Percentiles rank a stretch among this genome's conserved stretches.
Evolutionary conservation across 23 tunicate species (phyloP).

Genomic region (Trididemnum nubilum): DNA sequence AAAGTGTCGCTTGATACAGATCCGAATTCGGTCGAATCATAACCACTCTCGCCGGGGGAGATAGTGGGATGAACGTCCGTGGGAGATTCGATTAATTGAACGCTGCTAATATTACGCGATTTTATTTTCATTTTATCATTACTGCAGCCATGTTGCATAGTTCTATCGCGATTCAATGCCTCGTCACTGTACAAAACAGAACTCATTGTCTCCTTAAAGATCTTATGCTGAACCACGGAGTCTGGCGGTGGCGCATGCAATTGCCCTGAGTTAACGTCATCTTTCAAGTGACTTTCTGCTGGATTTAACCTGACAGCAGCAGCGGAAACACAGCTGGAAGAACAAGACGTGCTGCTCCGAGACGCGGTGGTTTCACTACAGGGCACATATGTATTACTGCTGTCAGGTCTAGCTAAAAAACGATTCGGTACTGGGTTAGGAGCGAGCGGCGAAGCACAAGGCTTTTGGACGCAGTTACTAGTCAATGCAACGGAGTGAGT

Average conservation of each 20-base stretch:
- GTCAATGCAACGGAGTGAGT: slow-evolving; percentile 26
- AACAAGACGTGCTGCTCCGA: not conserved
- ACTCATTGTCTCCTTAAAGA: slow-evolving; percentile 53
- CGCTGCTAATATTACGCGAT: not conserved
- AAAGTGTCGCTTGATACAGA: slow-evolving; percentile 28
- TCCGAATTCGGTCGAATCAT: slow-evolving; percentile 72
- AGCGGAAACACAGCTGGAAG: slow-evolving; percentile 3
- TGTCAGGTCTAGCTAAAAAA: slow-evolving; percentile 93
- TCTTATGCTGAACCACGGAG: not conserved
- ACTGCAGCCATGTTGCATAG: not conserved
- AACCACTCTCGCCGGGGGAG: slow-evolving; percentile 90
- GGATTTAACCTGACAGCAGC: slow-evolving; percentile 73
- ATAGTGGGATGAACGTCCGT: slow-evolving; percentile 68
- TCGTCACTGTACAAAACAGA: slow-evolving; percentile 44
- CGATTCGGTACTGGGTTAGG: slow-evolving; percentile 28
- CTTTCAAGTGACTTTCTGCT: not conserved
- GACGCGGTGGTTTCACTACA: slow-evolving; percentile 7
- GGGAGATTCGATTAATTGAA: slow-evolving; percentile 15
- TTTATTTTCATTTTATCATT: not conserved
- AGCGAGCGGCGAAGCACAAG: slow-evolving; percentile 3
- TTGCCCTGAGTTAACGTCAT: no score
- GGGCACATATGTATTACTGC: slow-evolving; percentile 32
- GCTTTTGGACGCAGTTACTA: slow-evolving; percentile 22
- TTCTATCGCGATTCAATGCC: not conserved
- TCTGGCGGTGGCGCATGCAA: not conserved